Percentiles rank a stretch among this genome's conserved stretches.
Conservation (phyloP, 23 tunicate species). For the Styela clava region DNA sequence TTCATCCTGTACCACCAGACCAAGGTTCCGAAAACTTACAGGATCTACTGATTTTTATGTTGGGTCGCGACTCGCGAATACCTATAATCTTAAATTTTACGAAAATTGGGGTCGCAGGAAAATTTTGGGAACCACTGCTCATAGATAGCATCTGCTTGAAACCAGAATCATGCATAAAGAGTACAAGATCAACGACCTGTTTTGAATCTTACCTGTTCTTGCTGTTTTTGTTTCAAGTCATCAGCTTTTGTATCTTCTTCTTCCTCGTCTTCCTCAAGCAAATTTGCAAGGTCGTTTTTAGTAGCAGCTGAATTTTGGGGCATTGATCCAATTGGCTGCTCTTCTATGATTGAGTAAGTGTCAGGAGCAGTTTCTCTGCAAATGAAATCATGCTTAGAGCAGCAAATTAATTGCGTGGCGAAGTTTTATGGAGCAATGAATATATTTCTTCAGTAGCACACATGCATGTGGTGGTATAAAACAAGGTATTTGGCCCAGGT, state of each 20-base stretch:
- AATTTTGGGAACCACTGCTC: no score
- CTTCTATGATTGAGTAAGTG: constrained; percentile 19
- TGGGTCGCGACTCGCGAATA: no score
- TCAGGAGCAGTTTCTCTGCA: not conserved
- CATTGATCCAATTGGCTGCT: not conserved
- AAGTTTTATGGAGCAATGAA: no score
- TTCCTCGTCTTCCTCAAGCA: constrained; percentile 58
- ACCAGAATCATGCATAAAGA: no score
- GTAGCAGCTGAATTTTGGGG: constrained; percentile 11
- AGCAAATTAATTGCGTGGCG: not conserved
- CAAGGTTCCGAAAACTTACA: no score
- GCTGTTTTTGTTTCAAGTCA: constrained; percentile 37
- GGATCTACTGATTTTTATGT: no score
- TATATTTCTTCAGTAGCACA: not conserved
- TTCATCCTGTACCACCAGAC: no score
- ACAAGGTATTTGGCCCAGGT: no score
- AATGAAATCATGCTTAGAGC: not conserved
- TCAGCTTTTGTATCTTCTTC: constrained; percentile 37
- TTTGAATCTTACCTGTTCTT: constrained; percentile 47
- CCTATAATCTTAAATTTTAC: no score
- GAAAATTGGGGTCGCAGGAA: no score
- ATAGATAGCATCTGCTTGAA: no score
- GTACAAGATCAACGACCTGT: no score
- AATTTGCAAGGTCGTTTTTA: not conserved
- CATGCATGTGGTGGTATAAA: not conserved